phyloP scores from a whole-genome alignment of 2,797 vertebrate species.

The Varecia variegata region DNA sequence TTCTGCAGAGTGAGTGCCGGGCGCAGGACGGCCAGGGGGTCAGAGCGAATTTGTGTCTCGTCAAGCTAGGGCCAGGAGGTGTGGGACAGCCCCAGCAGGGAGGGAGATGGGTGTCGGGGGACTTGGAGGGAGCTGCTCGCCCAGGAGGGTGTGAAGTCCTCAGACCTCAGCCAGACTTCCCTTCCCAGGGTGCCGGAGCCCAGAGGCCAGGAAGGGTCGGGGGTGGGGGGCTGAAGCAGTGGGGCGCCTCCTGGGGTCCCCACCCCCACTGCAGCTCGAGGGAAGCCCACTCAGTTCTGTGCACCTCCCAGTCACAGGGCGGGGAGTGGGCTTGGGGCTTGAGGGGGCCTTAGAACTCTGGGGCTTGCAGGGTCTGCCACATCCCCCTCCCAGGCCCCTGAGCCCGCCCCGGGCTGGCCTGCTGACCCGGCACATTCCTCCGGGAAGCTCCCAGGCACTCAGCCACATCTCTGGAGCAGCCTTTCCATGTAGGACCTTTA shows the following conservation, averaged over 20 bases:
- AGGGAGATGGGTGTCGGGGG: neutral
- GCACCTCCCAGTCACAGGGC: neutral
- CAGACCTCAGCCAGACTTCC: neutral
- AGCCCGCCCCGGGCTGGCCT: neutral
- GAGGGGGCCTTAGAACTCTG: neutral
- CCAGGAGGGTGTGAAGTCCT: too few species aligned
- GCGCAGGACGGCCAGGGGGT: accelerated
- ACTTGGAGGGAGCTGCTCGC: neutral
- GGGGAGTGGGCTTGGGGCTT: too few species aligned
- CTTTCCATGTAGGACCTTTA: neutral
- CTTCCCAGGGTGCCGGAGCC: neutral
- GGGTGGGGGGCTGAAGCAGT: neutral
- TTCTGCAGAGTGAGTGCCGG: constrained; percentile 84
- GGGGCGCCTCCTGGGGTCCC: neutral
- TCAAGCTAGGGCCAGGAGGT: neutral
- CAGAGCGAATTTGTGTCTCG: neutral
- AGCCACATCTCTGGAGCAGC: neutral
- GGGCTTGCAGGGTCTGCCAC: neutral
- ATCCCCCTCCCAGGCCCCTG: neutral
- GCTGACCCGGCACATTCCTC: constrained; percentile 69
- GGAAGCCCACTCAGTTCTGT: neutral
- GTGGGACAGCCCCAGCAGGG: neutral
- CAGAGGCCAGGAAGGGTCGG: neutral
- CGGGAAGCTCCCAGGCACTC: neutral
- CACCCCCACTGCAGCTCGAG: neutral